phyloP scores from a whole-genome alignment of 2,113 vertebrate genomes.

The Girardinichthys multiradiatus region DNA sequence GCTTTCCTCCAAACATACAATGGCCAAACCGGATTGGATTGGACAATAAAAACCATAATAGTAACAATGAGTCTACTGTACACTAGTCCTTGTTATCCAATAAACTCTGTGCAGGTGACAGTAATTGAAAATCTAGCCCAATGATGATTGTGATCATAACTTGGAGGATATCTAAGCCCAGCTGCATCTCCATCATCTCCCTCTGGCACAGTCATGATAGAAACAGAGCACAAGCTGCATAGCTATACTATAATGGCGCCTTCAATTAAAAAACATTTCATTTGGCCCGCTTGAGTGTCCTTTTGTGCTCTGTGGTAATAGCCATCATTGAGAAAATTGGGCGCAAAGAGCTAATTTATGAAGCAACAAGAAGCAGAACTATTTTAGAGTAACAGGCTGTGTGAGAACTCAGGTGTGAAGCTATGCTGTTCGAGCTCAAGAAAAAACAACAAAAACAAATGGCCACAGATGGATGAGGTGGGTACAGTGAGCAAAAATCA shows the following conservation, averaged over 20 bases:
- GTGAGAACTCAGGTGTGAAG: constrained; percentile 23
- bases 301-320: constrained; percentile 58
- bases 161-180: constrained; percentile 16
- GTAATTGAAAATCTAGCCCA: background rate
- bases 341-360: constrained; percentile 25
- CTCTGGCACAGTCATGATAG: constrained; percentile 32
- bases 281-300: constrained; percentile 54
- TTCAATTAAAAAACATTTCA: constrained; percentile 71
- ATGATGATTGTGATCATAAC: background rate
- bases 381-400: constrained; percentile 37
- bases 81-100: background rate
- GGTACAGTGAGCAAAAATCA: background rate
- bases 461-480: background rate
- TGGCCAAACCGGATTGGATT: too few relatives aligned
- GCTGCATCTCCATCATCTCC: constrained; percentile 24
- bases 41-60: background rate
- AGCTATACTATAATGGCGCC: constrained; percentile 51
- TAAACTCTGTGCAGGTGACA: background rate
- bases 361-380: constrained; percentile 46
- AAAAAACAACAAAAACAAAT: constrained; percentile 13
- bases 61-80: background rate
- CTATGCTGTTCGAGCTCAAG: constrained; percentile 16
- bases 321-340: constrained; percentile 50
- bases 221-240: constrained; percentile 36
- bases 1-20: background rate